Conservation (phyloP, 2,797 vertebrate genomes). For the Tarsius wallacei region DNA sequence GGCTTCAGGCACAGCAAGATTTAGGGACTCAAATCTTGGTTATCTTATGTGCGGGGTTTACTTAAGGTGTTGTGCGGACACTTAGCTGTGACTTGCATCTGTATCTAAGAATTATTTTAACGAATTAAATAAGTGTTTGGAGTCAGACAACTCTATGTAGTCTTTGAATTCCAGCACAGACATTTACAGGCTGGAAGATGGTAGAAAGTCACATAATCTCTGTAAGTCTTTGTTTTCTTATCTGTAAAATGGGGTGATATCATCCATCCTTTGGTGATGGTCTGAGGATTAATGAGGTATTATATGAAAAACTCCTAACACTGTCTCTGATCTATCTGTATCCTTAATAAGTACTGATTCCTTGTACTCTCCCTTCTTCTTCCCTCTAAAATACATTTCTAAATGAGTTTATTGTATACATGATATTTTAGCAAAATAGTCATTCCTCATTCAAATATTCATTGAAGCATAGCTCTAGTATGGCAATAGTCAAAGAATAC, state of each 20-base stretch:
- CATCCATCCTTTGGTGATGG: not conserved
- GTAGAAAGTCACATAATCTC: not conserved
- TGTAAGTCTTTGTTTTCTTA: not conserved
- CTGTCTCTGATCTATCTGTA: not conserved
- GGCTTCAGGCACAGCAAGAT: not conserved
- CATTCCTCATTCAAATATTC: not conserved
- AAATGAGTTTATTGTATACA: slow-evolving; percentile 58
- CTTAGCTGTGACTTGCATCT: not conserved
- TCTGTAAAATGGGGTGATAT: not conserved
- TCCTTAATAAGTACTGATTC: not conserved
- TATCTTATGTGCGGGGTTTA: not conserved
- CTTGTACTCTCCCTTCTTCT: not conserved
- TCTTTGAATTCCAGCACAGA: not conserved
- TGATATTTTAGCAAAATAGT: slow-evolving; percentile 25
- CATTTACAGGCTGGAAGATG: not conserved
- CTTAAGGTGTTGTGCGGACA: not conserved
- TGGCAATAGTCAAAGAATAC: slow-evolving; percentile 50
- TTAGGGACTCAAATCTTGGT: not conserved
- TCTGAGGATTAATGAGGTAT: not conserved
- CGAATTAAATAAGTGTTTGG: slow-evolving; percentile 1
- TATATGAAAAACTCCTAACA: not conserved
- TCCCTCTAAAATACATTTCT: not conserved
- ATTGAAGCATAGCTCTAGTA: not conserved
- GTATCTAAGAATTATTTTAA: not conserved
- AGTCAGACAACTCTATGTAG: not conserved